phyloP scores from a whole-genome alignment of 2,888 invertebrate genomes.

The Archips xylosteana region DNA sequence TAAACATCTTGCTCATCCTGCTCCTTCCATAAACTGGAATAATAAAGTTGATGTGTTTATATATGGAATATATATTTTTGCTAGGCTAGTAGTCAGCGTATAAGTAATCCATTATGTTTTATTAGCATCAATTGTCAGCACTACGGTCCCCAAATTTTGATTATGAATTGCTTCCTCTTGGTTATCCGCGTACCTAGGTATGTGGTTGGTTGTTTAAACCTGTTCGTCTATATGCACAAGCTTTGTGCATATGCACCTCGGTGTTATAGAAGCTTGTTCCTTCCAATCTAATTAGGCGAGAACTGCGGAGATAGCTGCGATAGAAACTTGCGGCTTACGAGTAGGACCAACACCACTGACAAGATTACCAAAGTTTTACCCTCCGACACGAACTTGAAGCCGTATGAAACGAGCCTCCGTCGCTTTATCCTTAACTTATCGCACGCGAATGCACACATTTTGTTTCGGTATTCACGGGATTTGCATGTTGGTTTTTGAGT shows the following conservation, averaged over 20 bases:
- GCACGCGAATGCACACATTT: conserved; percentile 11
- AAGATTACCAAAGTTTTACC: conserved; percentile 70
- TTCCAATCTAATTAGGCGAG: conserved; percentile 72
- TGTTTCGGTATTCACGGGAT: conserved; percentile 6
- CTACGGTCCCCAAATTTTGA: neutral
- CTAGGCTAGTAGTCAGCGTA: neutral
- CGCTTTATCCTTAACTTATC: conserved; percentile 22
- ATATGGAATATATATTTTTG: neutral
- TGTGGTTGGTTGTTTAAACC: conserved; percentile 31
- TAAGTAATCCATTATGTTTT: neutral
- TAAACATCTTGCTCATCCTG: conserved; percentile 6
- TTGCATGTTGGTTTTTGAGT: neutral
- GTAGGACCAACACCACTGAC: conserved; percentile 63
- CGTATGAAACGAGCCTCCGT: conserved; percentile 24
- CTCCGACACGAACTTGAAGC: conserved; percentile 46
- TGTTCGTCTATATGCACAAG: conserved; percentile 40
- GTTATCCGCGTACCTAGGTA: conserved; percentile 5
- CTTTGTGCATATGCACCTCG: conserved; percentile 52
- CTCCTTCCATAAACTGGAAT: conserved; percentile 10
- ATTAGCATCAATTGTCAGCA: neutral
- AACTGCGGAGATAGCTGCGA: conserved; percentile 64
- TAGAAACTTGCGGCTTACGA: conserved; percentile 68
- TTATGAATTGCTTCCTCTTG: neutral
- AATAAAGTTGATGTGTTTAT: conserved; percentile 20
- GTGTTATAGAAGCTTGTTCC: conserved; percentile 55